Evolutionary conservation across 2,888 invertebrate species (phyloP).

Genomic region (Eupithecia vulgata): DNA sequence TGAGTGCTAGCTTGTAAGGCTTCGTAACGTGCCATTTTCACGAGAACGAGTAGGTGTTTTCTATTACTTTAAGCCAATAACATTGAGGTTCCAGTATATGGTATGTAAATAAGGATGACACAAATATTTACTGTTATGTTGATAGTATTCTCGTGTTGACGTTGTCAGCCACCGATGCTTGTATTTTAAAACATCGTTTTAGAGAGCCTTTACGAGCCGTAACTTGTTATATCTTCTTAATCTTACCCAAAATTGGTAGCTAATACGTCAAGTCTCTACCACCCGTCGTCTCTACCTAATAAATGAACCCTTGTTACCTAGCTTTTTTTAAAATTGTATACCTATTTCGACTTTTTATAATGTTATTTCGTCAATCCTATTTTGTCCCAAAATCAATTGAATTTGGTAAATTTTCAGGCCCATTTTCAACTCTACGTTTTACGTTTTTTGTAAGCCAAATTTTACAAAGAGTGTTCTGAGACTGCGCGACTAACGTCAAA

Average conservation of each 20-base stretch:
- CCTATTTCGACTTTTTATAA: neutral
- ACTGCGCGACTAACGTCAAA: slow-evolving; percentile 23
- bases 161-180: slow-evolving; percentile 13
- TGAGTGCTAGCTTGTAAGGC: slow-evolving; percentile 81
- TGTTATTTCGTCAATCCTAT: neutral
- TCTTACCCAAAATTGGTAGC: neutral
- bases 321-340: neutral
- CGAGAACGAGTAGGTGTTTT: slow-evolving; percentile 60
- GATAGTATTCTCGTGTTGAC: slow-evolving; percentile 30
- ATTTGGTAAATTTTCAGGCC: neutral
- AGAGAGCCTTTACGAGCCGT: neutral
- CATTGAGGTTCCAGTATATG: slow-evolving; percentile 50
- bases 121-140: slow-evolving; percentile 30
- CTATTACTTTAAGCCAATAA: slow-evolving; percentile 58
- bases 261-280: neutral
- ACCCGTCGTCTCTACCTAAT: neutral
- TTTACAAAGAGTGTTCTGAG: slow-evolving; percentile 20
- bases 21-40: slow-evolving; percentile 75
- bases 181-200: neutral
- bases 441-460: slow-evolving; percentile 5
- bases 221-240: neutral
- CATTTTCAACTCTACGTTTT: neutral
- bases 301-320: neutral
- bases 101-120: slow-evolving; percentile 37
- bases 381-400: neutral